phyloP scores from a whole-genome alignment of 2,888 invertebrate genomes.

The Aphidoletes aphidimyza region DNA sequence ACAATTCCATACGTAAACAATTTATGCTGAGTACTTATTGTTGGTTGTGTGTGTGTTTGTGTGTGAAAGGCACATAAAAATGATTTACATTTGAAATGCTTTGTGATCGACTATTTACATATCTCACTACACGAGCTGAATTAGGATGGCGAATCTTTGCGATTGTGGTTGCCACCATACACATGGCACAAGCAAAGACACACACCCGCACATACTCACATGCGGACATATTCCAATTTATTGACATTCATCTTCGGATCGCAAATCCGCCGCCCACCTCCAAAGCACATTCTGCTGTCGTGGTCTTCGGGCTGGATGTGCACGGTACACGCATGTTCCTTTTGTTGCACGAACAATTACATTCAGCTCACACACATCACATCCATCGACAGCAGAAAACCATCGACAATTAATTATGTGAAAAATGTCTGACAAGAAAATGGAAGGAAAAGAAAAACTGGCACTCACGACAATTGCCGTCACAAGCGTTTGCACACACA shows the following conservation, averaged over 20 bases:
- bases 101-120: conserved; percentile 49
- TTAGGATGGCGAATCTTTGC: neutral
- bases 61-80: conserved; percentile 1
- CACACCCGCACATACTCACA: no score
- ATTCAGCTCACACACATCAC: conserved; percentile 13
- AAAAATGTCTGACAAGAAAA: conserved; percentile 42
- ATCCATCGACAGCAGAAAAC: conserved; percentile 21
- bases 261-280: neutral
- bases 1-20: conserved; percentile 45
- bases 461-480: no score
- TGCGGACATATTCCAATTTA: neutral
- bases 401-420: conserved; percentile 41
- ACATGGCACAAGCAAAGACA: no score
- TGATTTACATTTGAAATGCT: conserved; percentile 43
- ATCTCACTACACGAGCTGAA: conserved; percentile 5
- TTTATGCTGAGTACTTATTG: conserved; percentile 17
- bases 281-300: neutral
- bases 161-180: no score
- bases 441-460: no score
- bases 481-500: neutral
- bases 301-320: neutral
- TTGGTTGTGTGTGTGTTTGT: no score
- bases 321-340: neutral
- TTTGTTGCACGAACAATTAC: neutral
- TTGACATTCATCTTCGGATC: conserved; percentile 25